Evolutionary conservation across 1,140 invertebrate genomes (phyloP).

Genomic region (Drosophila lacertosa): DNA sequence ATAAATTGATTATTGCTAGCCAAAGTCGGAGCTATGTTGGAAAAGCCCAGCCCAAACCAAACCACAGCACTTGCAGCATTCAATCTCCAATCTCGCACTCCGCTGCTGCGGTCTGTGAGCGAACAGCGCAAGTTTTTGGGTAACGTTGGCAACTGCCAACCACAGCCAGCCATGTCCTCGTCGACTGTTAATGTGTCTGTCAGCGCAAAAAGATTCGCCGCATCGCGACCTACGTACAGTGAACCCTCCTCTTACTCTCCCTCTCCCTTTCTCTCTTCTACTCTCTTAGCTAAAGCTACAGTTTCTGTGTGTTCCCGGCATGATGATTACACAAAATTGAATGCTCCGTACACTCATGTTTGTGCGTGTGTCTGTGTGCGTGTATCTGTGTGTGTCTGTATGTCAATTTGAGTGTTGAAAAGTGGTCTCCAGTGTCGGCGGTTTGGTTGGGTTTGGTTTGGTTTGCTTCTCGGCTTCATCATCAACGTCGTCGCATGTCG

Average conservation of each 20-base stretch:
- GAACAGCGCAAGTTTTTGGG: slow-evolving; percentile 9
- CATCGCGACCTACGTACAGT: slow-evolving; percentile 51
- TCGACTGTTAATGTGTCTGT: slow-evolving; percentile 53
- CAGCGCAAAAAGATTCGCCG: slow-evolving; percentile 66
- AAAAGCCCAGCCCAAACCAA: slow-evolving; percentile 1
- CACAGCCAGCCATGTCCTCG: slow-evolving; percentile 28
- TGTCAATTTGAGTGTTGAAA: slow-evolving; percentile 81
- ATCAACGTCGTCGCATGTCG: slow-evolving; percentile 44
- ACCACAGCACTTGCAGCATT: slow-evolving; percentile 34
- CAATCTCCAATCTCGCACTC: slow-evolving; percentile 27
- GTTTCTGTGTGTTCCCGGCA: slow-evolving; percentile 13
- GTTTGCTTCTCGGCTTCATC: slow-evolving; percentile 35
- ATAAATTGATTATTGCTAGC: slow-evolving; percentile 73
- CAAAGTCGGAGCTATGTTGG: slow-evolving; percentile 31
- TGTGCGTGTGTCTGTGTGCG: slow-evolving; percentile 20
- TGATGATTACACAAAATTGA: slow-evolving; percentile 79
- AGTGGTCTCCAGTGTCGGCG: slow-evolving; percentile 77
- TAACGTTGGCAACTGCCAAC: background rate
- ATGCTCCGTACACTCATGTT: slow-evolving; percentile 56
- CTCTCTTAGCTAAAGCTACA: slow-evolving; percentile 1
- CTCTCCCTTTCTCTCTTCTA: background rate
- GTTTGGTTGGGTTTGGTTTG: slow-evolving; percentile 58
- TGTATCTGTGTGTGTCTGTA: slow-evolving; percentile 41
- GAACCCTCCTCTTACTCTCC: background rate
- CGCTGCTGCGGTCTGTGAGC: slow-evolving; percentile 14